Conservation (phyloP, 2,113 vertebrate species). For the Steatornis caripensis region DNA sequence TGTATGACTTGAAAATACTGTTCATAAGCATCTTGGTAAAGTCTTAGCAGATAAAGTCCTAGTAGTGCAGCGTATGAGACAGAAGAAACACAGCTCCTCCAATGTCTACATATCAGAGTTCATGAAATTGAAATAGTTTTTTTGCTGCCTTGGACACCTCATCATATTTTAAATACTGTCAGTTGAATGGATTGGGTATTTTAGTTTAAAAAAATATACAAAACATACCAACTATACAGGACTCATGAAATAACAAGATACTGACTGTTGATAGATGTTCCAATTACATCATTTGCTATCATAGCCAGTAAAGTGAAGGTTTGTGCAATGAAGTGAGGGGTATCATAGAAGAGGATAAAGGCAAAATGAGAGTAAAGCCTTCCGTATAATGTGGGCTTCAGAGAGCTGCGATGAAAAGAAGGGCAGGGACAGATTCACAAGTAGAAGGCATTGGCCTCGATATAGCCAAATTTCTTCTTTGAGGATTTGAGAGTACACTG, state of each 20-base stretch:
- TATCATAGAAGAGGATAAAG: neutral
- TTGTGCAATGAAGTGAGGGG: neutral
- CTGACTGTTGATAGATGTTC: neutral
- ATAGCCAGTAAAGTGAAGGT: neutral
- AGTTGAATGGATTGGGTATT: neutral
- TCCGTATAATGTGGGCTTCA: neutral
- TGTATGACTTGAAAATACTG: neutral
- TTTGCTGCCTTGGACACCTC: neutral
- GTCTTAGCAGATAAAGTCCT: neutral
- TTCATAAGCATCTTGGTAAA: neutral
- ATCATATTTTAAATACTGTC: constrained; percentile 5
- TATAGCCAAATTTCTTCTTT: neutral
- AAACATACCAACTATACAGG: neutral
- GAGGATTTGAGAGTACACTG: neutral
- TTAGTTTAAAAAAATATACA: neutral
- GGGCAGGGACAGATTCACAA: neutral
- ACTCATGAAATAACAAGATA: neutral
- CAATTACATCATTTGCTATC: neutral
- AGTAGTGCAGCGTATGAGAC: neutral
- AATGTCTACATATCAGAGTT: neutral
- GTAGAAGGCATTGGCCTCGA: neutral
- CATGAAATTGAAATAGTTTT: neutral
- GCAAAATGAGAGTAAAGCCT: neutral
- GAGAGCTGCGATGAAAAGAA: neutral
- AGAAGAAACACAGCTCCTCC: neutral